phyloP scores from a whole-genome alignment of 2,113 vertebrate species.

The Spea bombifrons region DNA sequence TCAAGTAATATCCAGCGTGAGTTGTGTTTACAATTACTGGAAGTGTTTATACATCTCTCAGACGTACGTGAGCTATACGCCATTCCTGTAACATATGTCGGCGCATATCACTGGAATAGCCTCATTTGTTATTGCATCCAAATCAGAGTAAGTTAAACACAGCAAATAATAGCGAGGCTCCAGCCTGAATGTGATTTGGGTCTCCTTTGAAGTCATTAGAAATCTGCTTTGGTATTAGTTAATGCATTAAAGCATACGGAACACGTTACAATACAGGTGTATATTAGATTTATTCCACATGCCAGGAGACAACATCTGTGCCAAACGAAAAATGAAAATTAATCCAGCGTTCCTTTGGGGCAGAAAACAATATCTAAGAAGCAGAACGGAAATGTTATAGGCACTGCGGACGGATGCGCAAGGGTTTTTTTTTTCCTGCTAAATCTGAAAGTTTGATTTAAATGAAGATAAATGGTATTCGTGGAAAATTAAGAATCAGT shows the following conservation, averaged over 20 bases:
- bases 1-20: slow-evolving; percentile 25
- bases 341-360: slow-evolving; percentile 48
- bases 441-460: too few relatives aligned
- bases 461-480: too few relatives aligned
- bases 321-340: slow-evolving; percentile 49
- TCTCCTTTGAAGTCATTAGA: slow-evolving; percentile 58
- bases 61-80: slow-evolving; percentile 46
- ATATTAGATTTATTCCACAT: slow-evolving; percentile 60
- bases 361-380: slow-evolving; percentile 48
- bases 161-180: slow-evolving; percentile 63
- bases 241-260: slow-evolving; percentile 56
- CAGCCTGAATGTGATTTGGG: slow-evolving; percentile 42
- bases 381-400: slow-evolving; percentile 48
- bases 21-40: slow-evolving; percentile 53
- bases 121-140: slow-evolving; percentile 60
- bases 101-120: slow-evolving; percentile 51
- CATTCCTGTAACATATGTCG: slow-evolving; percentile 51
- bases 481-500: too few relatives aligned
- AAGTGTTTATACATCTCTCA: slow-evolving; percentile 55
- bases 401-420: slow-evolving; percentile 13
- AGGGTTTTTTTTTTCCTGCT: not conserved
- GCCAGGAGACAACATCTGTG: slow-evolving; percentile 46
- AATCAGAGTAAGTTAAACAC: slow-evolving; percentile 52
- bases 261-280: slow-evolving; percentile 58
- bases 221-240: slow-evolving; percentile 53